Conservation (phyloP, 2,888 invertebrate genomes). For the Papilio elwesi region DNA sequence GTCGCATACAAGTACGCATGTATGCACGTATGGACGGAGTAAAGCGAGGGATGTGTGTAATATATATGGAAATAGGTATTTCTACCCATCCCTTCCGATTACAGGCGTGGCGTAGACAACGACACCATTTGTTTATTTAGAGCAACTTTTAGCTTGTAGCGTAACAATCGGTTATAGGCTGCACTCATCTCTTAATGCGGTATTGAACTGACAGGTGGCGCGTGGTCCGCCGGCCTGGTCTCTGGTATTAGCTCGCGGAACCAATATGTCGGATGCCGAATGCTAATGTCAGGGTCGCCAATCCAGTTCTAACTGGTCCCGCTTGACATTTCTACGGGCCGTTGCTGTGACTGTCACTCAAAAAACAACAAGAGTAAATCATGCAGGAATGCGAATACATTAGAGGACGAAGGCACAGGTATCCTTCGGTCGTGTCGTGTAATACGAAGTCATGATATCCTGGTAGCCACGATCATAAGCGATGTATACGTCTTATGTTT, state of each 20-base stretch:
- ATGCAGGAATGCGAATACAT: conserved; percentile 55
- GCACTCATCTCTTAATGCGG: background rate
- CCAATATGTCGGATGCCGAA: conserved; percentile 46
- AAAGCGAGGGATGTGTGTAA: no score
- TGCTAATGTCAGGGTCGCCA: conserved; percentile 66
- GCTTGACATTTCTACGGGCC: conserved; percentile 60
- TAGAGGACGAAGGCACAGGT: conserved; percentile 47
- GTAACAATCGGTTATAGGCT: no score
- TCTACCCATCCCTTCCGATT: no score
- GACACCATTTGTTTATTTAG: no score
- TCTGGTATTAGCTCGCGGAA: conserved; percentile 59
- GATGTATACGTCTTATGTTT: no score
- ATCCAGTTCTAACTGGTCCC: conserved; percentile 61
- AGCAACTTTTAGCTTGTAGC: no score
- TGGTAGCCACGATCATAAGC: background rate
- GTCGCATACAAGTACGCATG: no score
- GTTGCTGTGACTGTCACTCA: conserved; percentile 55
- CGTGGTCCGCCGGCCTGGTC: conserved; percentile 23
- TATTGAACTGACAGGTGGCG: background rate
- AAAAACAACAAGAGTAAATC: conserved; percentile 45
- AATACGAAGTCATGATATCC: background rate
- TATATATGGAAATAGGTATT: no score
- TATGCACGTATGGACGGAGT: no score
- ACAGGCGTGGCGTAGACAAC: no score
- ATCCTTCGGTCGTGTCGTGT: background rate